A percentile compares a stretch with the other conserved stretches of the same genome.
Conservation (phyloP, 2,888 invertebrate genomes). For the Platynereis dumerilii region DNA sequence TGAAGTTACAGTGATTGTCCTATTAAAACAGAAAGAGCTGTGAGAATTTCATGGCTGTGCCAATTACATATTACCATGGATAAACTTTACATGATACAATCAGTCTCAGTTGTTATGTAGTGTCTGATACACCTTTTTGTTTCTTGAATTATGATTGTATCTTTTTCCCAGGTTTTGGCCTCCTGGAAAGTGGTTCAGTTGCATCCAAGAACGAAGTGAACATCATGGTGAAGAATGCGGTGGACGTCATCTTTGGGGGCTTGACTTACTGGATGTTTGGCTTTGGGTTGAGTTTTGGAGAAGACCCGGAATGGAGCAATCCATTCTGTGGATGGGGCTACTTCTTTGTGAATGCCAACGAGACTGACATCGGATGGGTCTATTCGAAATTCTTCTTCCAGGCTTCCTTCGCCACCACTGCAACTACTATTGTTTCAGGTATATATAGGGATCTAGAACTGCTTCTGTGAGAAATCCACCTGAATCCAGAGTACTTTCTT, state of each 20-base stretch:
- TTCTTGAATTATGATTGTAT: no score
- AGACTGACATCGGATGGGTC: conserved; percentile 9
- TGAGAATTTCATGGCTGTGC: no score
- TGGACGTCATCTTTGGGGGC: conserved; percentile 93
- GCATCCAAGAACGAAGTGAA: conserved; percentile 84
- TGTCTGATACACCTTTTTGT: no score
- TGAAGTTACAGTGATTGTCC: no score
- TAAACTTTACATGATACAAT: no score
- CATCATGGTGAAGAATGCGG: conserved; percentile 97
- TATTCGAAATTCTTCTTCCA: conserved; percentile 23
- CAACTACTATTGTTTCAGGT: conserved; percentile 24
- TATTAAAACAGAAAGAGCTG: no score
- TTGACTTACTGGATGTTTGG: conserved; percentile 95
- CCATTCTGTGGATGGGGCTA: conserved; percentile 48
- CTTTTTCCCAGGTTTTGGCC: conserved; percentile 80
- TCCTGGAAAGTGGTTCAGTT: conserved; percentile 91
- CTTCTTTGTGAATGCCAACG: conserved; percentile 60
- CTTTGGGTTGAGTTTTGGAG: conserved; percentile 85
- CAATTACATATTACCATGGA: no score
- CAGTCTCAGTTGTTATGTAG: no score
- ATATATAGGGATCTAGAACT: no score
- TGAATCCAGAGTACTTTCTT: no score
- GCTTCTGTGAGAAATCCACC: no score
- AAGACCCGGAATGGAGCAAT: conserved; percentile 36
- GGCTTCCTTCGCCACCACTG: conserved; percentile 28